A percentile compares a stretch with the other conserved stretches of the same genome.
Conservation (phyloP, 2,113 vertebrate genomes). For the Clarias batrachus region DNA sequence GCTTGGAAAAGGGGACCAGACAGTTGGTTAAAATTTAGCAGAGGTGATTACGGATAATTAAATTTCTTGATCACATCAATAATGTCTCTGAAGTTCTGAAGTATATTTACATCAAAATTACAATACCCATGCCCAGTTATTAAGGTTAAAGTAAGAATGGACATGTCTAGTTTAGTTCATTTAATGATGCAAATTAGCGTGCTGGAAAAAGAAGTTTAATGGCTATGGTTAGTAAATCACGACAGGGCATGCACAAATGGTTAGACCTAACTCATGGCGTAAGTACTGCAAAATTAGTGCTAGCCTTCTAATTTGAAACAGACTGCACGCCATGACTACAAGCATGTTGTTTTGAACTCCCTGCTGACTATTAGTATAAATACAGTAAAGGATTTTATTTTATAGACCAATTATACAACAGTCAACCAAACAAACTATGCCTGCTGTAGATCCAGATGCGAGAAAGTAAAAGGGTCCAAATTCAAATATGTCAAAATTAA, state of each 20-base stretch:
- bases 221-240: slow-evolving; percentile 70
- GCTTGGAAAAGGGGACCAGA: slow-evolving; percentile 86
- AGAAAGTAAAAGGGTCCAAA: neutral
- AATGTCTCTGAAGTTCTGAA: slow-evolving; percentile 47
- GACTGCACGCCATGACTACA: slow-evolving; percentile 62
- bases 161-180: slow-evolving; percentile 43
- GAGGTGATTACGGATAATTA: slow-evolving; percentile 69
- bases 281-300: slow-evolving; percentile 75
- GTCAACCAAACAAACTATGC: neutral
- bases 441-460: neutral
- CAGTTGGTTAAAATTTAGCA: slow-evolving; percentile 83
- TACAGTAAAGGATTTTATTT: slow-evolving; percentile 1
- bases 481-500: neutral
- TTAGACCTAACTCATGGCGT: slow-evolving; percentile 69
- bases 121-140: slow-evolving; percentile 47
- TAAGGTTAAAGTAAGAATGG: slow-evolving; percentile 53
- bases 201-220: slow-evolving; percentile 63
- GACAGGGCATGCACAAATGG: slow-evolving; percentile 71
- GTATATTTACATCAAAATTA: slow-evolving; percentile 51
- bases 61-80: slow-evolving; percentile 60
- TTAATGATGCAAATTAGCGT: slow-evolving; percentile 63
- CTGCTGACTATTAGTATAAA: slow-evolving; percentile 40
- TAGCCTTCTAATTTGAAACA: slow-evolving; percentile 65
- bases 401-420: neutral
- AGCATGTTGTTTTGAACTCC: slow-evolving; percentile 57